Evolutionary conservation across 2,888 invertebrate species (phyloP), one percentile per base, ranked within the genome.

Genomic region (Synergus umbraculus): DNA sequence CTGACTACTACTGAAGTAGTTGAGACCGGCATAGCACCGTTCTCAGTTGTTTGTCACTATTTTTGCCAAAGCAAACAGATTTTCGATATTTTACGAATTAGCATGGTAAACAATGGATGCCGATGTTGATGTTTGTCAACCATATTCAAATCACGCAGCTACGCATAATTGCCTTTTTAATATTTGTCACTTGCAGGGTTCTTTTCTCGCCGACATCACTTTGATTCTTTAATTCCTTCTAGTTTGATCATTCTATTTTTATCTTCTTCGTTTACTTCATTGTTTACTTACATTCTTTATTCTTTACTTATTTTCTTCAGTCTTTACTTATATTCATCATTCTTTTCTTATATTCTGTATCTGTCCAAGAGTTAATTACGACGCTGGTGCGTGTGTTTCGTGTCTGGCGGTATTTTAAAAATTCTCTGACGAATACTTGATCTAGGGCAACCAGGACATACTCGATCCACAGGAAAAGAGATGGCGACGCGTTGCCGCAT

Each of bases 401-500:
- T 37, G 54, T 58, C 73, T 73, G 73, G 82, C 81, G 82, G 87
- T 86, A 85, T 86, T 87, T 87, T 89, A 90, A 89, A 90, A 91
- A 90, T 91, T 89, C 89, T 83, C 87, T 87, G 82, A 77, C 80
- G 84, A 87, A 85, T 89, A 89, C 90, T 89, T 89, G 90, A 90
- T 90, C 90, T 91, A 89, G 90, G 90, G 89, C 89, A 90, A 91
- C 90, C 89, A 88, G 87, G 89, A 89, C 89, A 88, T 89, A 87
- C 85, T 87, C 88, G 85, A 73, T 58, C 73, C 54, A 37, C 54
- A 54, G n/a, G 49, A 73, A 73, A 73, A 73, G 41, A 73, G 49
- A 9, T 58, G 73, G 54, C 73, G 73, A 46, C 54, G n/a, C 37
- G 15, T n/a, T 43, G 63, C 64, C 78, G 76, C 77, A 82, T 83